Percentiles rank a stretch among this genome's conserved stretches.
Evolutionary conservation across 1,140 invertebrate genomes (phyloP).

Genomic region (Coenobita brevimanus): DNA sequence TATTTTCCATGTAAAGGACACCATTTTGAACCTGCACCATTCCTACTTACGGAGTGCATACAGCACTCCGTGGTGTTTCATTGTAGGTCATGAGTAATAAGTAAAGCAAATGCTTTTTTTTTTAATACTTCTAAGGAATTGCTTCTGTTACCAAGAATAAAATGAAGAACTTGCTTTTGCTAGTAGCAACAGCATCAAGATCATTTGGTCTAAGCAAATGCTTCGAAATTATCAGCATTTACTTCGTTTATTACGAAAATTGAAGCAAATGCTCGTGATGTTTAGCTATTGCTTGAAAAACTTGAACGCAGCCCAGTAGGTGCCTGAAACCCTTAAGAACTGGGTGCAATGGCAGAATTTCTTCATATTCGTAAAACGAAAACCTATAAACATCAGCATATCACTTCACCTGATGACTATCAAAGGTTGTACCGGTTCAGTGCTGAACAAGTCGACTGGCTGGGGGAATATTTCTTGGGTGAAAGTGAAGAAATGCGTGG

Average conservation of each 20-base stretch:
- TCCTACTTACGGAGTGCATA: no score
- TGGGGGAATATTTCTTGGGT: not conserved
- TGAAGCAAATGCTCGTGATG: no score
- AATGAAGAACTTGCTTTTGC: not conserved
- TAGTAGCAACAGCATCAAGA: not conserved
- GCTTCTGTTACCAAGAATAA: not conserved
- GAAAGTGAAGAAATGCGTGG: slow-evolving; percentile 1
- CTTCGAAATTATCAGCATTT: not conserved
- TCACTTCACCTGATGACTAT: not conserved
- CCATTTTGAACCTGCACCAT: no score
- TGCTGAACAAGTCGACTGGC: not conserved
- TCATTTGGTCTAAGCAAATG: not conserved
- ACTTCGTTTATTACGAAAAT: not conserved
- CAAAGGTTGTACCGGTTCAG: not conserved
- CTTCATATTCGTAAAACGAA: slow-evolving; percentile 3
- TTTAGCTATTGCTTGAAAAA: not conserved
- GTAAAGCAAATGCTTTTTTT: slow-evolving; percentile 11
- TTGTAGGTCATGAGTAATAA: no score
- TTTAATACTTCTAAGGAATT: not conserved
- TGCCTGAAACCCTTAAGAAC: slow-evolving; percentile 10
- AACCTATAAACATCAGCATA: not conserved
- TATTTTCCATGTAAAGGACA: no score
- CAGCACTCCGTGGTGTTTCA: no score
- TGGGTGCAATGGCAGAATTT: not conserved
- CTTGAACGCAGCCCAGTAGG: not conserved